Conservation (phyloP, 2,113 vertebrate genomes). For the Leptobrachium ailaonicum region DNA sequence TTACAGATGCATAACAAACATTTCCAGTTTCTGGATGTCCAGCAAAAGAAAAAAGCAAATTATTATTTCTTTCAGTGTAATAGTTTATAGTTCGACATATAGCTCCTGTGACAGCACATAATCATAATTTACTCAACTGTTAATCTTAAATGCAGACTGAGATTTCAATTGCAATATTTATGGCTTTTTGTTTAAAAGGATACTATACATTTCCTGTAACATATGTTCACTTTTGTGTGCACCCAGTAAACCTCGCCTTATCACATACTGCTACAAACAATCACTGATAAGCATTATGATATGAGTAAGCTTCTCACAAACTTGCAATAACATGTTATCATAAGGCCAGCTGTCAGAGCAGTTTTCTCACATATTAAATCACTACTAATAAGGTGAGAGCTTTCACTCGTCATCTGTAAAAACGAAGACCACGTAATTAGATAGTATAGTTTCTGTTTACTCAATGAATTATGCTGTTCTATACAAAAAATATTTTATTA, state of each 20-base stretch:
- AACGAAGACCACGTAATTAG: conserved; percentile 51
- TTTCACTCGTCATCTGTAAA: conserved; percentile 68
- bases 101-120: background rate
- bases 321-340: conserved; percentile 75
- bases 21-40: no score
- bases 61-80: background rate
- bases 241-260: conserved; percentile 62
- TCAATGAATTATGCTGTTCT: background rate
- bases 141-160: conserved; percentile 5
- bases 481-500: background rate
- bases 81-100: background rate
- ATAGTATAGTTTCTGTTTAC: background rate
- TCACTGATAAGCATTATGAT: conserved; percentile 78
- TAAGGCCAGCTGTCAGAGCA: conserved; percentile 74
- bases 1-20: no score
- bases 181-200: conserved; percentile 37
- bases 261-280: conserved; percentile 71
- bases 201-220: conserved; percentile 63
- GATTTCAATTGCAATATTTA: conserved; percentile 36
- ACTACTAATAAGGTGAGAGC: conserved; percentile 77
- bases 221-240: conserved; percentile 66
- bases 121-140: conserved; percentile 10
- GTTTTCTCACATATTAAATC: conserved; percentile 77
- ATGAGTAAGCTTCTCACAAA: conserved; percentile 74
- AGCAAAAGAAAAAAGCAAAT: background rate